These are phyloP conservation scores for Murina feae DNA, from an alignment of 2,113 vertebrate genomes.

Conservation along the genomic window DNA sequence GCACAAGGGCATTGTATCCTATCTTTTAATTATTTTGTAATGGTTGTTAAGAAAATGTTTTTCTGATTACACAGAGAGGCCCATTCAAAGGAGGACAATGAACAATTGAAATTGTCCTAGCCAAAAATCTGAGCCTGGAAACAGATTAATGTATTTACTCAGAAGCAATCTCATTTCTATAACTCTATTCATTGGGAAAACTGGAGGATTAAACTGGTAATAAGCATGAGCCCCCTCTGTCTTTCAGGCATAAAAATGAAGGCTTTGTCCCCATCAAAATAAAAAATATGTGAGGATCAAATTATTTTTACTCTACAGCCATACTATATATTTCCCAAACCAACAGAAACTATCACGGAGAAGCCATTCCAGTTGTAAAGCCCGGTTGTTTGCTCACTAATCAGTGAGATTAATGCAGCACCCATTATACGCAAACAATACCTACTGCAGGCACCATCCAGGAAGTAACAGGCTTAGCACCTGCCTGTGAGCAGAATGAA, in stretches of 20 bases:
- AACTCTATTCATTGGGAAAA: slow-evolving; percentile 44
- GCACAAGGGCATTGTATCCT: neutral
- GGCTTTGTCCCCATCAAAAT: slow-evolving; percentile 34
- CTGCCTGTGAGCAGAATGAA: neutral
- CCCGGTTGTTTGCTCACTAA: neutral
- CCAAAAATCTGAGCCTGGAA: neutral
- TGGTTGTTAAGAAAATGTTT: slow-evolving; percentile 52
- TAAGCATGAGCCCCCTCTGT: slow-evolving; percentile 22
- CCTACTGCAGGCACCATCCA: neutral
- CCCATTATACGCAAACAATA: neutral
- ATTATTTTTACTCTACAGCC: slow-evolving; percentile 20
- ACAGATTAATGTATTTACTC: slow-evolving; percentile 47
- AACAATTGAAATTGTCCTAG: slow-evolving; percentile 36
- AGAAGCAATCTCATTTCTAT: slow-evolving; percentile 48
- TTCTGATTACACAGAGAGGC: slow-evolving; percentile 33
- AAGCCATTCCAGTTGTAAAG: neutral
- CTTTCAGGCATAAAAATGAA: slow-evolving; percentile 56
- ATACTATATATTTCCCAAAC: neutral
- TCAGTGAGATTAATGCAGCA: neutral
- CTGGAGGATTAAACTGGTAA: slow-evolving; percentile 7
- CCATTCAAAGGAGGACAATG: slow-evolving; percentile 47
- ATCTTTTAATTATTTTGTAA: slow-evolving; percentile 43
- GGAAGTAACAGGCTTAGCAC: neutral
- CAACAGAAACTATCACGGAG: neutral
- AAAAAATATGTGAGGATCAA: neutral